Evolutionary conservation across 35 echinoderm and acorn worm species (phyloP).

Genomic region (Ophiothrix spiculata): DNA sequence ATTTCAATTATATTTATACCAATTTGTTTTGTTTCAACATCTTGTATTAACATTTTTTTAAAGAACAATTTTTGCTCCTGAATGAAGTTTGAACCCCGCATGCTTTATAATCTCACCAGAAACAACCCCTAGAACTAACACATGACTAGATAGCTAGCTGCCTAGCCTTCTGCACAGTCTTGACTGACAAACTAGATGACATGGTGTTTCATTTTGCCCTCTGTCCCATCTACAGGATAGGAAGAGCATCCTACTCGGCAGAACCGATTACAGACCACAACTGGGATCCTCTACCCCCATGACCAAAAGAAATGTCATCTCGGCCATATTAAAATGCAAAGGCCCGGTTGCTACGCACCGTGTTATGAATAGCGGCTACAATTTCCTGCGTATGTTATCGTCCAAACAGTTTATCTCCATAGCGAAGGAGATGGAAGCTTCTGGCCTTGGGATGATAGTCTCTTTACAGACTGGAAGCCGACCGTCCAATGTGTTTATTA

Average conservation of each 20-base stretch:
- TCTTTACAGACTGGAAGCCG: neutral
- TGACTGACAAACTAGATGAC: neutral
- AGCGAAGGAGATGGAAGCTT: neutral
- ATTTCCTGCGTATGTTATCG: neutral
- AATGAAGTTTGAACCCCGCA: too few relatives aligned
- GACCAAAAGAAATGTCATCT: neutral
- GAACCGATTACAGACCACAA: neutral
- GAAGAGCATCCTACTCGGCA: neutral
- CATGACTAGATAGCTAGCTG: too few relatives aligned
- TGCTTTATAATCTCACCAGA: too few relatives aligned
- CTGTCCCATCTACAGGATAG: neutral
- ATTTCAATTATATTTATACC: too few relatives aligned
- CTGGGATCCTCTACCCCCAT: neutral
- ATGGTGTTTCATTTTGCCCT: neutral
- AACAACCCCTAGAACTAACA: too few relatives aligned
- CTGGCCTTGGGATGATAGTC: neutral
- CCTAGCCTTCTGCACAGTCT: conserved; percentile 14
- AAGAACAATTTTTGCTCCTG: too few relatives aligned
- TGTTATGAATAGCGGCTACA: neutral
- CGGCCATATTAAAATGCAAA: neutral
- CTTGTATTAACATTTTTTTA: too few relatives aligned
- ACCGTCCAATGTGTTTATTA: neutral
- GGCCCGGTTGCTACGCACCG: neutral
- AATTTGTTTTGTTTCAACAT: too few relatives aligned
- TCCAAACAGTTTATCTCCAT: neutral